A percentile compares a stretch with the other conserved stretches of the same genome.
Conservation (phyloP, 2,888 invertebrate genomes). For the Synergus japonicus region DNA sequence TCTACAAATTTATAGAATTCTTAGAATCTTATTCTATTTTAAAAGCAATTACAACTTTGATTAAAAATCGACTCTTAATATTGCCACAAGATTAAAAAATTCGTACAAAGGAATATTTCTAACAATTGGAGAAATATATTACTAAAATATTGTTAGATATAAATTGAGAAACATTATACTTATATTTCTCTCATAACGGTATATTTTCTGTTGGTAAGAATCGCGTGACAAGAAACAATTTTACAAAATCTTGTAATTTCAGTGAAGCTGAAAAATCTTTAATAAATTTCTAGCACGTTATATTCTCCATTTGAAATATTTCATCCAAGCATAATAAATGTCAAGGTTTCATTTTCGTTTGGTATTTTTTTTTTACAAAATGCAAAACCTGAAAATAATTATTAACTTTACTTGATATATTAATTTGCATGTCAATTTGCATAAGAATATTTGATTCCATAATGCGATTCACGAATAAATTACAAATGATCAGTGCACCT, state of each 20-base stretch:
- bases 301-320: neutral
- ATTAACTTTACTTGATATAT: neutral
- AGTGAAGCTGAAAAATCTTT: no score
- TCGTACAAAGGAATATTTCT: no score
- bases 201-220: neutral
- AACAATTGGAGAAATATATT: no score
- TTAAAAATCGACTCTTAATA: no score
- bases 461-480: conserved; percentile 5
- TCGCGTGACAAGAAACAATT: neutral
- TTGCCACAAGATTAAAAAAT: no score
- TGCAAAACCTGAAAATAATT: neutral
- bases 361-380: neutral
- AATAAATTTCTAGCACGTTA: neutral
- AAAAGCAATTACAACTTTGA: no score
- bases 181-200: no score
- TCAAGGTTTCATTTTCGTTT: neutral
- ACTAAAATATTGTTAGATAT: no score
- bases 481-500: conserved; percentile 45
- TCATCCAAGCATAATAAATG: neutral
- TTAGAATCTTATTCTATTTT: no score
- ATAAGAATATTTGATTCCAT: neutral
- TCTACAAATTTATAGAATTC: no score
- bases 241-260: neutral
- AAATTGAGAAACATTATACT: no score
- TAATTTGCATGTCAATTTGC: neutral